These are phyloP conservation scores for Caretta caretta DNA, from an alignment of 2,113 vertebrate species.

Conservation along the genomic window DNA sequence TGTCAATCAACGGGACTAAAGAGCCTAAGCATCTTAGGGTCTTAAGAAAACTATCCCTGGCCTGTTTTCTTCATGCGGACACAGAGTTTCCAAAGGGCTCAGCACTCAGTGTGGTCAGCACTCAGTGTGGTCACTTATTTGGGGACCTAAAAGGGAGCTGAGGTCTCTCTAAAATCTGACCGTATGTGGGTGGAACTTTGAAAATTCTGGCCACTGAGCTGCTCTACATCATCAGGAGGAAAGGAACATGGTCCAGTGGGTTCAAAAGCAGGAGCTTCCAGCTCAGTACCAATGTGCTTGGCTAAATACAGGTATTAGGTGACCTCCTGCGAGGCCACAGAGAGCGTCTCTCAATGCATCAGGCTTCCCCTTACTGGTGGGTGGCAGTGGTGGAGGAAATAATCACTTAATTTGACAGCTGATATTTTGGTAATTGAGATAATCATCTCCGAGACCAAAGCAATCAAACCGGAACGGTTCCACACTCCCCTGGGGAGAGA, in stretches of 20 bases:
- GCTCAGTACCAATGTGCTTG: not conserved
- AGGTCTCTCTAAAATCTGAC: not conserved
- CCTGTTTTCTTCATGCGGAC: not conserved
- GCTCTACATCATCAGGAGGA: not conserved
- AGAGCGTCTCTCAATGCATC: not conserved
- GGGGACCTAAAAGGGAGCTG: not conserved
- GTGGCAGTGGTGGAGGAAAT: not conserved
- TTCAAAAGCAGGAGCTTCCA: not conserved
- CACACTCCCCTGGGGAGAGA: fast-evolving
- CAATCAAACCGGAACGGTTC: not conserved
- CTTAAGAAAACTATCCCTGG: not conserved
- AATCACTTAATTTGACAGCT: not conserved
- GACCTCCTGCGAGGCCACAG: not conserved
- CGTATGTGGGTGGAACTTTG: not conserved
- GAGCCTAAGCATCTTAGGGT: not conserved
- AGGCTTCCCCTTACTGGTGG: not conserved
- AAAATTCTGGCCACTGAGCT: not conserved
- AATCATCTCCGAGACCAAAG: not conserved
- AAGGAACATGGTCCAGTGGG: not conserved
- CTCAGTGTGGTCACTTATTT: not conserved
- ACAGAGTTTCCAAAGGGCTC: not conserved
- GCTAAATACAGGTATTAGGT: not conserved
- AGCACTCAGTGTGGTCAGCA: no score
- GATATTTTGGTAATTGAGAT: not conserved
- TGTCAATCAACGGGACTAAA: not conserved